Base-by-base conservation (phyloP, 1,140 invertebrate genomes). In the Varroa destructor region DNA sequence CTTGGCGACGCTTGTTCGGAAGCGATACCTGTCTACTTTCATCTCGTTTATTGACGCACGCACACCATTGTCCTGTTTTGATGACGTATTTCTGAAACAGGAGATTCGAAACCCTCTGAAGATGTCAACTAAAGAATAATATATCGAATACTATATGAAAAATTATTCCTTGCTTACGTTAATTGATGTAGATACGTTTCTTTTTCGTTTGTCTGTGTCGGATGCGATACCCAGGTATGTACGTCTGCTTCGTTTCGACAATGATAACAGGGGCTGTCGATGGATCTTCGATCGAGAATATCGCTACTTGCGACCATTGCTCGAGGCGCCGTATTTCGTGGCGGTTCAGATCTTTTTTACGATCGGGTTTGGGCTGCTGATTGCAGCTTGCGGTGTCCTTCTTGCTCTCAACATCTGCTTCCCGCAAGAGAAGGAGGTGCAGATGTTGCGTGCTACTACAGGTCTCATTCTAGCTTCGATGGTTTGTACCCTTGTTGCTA, bases 221-320 rank as follows among this genome's bases (percentile, higher is more conserved):
- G 8, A 8, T 51, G 46, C 46, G 12, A 40, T 46, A 0, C 40
- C 8, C 61, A 67, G 61, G 36, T 40, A 43, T 36, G 40, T 67
- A 12, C 61, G 61, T 14, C 61, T 67, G 1, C 46, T 67, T 40
- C 61, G 61, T 4, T 67, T 67, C 61, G 61, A 67, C 61, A 67
- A 67, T 46, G 61, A 67, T 8, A 67, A 67, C 61, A 12, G 61
- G 25, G 55, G 71, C 55, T 72, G 71, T 67, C 71, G 54, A 14
- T 72, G 71, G 71, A 72, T 72, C 43, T 72, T 72, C 55, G 71
- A 72, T 43, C 54, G 56, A 8, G 71, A 72, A 64, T 72, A 72
- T 2, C 36, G 56, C 25, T 57, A 57, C 40, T 36, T 72, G 25
- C 70, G 61, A 40, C 61, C 61, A 2, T 46, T 67, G 40, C 61